phyloP scores from a whole-genome alignment of 2,888 invertebrate genomes.

The Malthinus seriepunctatus region DNA sequence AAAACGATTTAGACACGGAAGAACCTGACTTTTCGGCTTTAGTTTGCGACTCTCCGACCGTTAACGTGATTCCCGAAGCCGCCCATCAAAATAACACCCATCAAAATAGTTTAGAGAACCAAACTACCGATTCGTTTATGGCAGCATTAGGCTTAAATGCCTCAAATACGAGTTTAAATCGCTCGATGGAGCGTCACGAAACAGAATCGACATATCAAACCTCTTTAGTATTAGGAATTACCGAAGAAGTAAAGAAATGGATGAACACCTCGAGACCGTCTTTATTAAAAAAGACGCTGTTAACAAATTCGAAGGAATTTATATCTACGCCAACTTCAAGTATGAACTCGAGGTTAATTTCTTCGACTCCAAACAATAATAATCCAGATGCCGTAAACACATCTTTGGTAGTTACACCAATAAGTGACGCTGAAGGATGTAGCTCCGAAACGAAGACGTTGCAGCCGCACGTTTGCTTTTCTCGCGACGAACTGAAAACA shows the following conservation, averaged over 20 bases:
- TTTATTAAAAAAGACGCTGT: background rate
- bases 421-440: background rate
- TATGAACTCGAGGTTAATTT: background rate
- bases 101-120: background rate
- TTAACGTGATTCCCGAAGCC: background rate
- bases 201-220: conserved; percentile 1
- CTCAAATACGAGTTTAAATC: too few relatives aligned
- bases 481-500: conserved; percentile 4
- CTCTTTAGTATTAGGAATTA: conserved; percentile 16
- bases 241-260: conserved; percentile 26
- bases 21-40: background rate
- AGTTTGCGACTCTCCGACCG: background rate
- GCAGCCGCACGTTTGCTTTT: background rate
- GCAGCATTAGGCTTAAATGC: conserved; percentile 38
- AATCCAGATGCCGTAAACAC: background rate
- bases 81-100: too few relatives aligned
- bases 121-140: conserved; percentile 43
- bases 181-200: background rate
- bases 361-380: conserved; percentile 21
- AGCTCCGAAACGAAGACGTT: background rate
- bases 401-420: conserved; percentile 5
- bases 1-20: background rate
- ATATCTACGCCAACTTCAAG: background rate
- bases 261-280: conserved; percentile 13
- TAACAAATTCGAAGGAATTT: background rate